Base-by-base conservation (phyloP, 2,888 invertebrate genomes). In the Labia minor region DNA sequence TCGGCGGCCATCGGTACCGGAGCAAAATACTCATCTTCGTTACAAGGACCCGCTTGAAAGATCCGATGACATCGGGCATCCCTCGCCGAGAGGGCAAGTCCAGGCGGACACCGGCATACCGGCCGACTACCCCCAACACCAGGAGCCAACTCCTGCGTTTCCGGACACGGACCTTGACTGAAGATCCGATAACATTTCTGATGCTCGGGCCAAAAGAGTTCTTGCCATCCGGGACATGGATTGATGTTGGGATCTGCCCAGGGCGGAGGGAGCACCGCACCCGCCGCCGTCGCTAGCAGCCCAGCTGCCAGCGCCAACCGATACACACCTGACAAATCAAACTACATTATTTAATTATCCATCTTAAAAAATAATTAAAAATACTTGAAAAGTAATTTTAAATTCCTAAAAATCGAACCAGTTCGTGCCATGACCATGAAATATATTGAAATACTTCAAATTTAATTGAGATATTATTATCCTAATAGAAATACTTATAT, bases 191-290 rank as follows among this genome's bases (percentile, higher is more conserved):
- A 92, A 78, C 92, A 92, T 77, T 88, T 86, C 70, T 89, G 88
- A 75, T 92, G 87, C 0, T 85, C 82, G 8, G 90, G 88, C 92
- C 92, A 92, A 77, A 87, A 91, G 67, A 92, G 81, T 75, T 91
- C 81, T 73, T 92, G 90, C 92, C 92, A 92, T 63, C 92, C 92
- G 1, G 92, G 90, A 72, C 92, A 92, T 0, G 92, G 92, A 77
- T 92, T 92, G 72, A 85, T 82, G 70, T 83, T 81, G 0, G 90
- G 87, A 75, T 92, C 87, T 65, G 90, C 91, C 92, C 92, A 92
- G 10, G 90, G 90, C 0, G 92, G 92, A 37, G 92, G 88, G 72
- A 89, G 82, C 69, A 92, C 87, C 0, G 87, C 87, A 49, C 49
- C 49, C 16, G 49, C 49, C 16, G 49, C 49, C 14, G 49, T 49